phyloP scores from a whole-genome alignment of 2,113 vertebrate species.

The Grus americana region DNA sequence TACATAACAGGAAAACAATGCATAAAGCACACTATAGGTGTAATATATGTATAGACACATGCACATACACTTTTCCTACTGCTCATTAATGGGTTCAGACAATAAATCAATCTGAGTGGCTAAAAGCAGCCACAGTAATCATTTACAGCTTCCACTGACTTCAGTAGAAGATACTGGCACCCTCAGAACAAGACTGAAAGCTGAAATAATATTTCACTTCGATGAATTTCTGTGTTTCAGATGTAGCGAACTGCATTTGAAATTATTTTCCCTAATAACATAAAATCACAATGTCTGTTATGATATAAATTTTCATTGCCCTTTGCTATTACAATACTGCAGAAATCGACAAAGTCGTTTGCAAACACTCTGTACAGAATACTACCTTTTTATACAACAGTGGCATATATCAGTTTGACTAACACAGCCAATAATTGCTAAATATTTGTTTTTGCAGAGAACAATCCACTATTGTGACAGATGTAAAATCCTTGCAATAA shows the following conservation, averaged over 20 bases:
- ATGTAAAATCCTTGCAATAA: neutral
- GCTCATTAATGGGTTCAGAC: neutral
- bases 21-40: neutral
- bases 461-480: neutral
- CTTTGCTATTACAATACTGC: neutral
- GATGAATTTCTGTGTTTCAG: neutral
- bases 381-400: neutral
- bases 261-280: slow-evolving; percentile 21
- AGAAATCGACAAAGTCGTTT: neutral
- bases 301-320: slow-evolving; percentile 2
- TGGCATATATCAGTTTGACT: neutral
- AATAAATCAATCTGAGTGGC: slow-evolving; percentile 1
- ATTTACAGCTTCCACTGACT: neutral
- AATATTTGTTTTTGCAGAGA: slow-evolving; percentile 13
- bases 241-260: neutral
- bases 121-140: neutral
- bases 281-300: neutral
- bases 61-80: neutral
- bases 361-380: neutral
- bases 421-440: neutral
- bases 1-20: neutral
- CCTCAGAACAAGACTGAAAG: neutral
- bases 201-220: neutral
- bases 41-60: neutral
- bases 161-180: neutral